Conservation (phyloP, 2,888 invertebrate genomes). For the Patella caerulea region DNA sequence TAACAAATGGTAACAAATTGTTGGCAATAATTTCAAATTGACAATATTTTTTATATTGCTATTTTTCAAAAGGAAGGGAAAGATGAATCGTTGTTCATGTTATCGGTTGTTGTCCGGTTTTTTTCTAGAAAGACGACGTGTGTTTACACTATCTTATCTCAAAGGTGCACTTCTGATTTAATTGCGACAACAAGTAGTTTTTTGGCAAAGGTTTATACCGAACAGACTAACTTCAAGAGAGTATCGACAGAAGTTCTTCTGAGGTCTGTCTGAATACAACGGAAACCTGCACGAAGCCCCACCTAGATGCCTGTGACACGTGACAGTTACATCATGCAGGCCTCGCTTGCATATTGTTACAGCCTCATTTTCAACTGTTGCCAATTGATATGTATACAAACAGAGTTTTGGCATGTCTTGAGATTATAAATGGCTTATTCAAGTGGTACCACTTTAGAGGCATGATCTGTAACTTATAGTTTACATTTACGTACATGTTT, state of each 20-base stretch:
- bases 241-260: neutral
- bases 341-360: neutral
- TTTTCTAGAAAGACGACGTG: too few species aligned
- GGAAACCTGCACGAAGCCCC: neutral
- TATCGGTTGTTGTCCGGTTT: too few species aligned
- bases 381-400: conserved; percentile 10
- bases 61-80: too few species aligned
- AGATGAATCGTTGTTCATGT: too few species aligned
- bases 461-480: neutral
- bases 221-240: conserved; percentile 5
- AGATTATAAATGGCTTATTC: conserved; percentile 2
- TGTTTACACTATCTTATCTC: neutral
- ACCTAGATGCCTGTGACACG: conserved; percentile 2
- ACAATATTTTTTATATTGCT: too few species aligned
- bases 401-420: conserved; percentile 5
- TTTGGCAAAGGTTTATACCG: conserved; percentile 4
- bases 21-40: too few species aligned
- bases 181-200: conserved; percentile 10
- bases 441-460: conserved; percentile 4
- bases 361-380: neutral
- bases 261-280: neutral
- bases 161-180: conserved; percentile 2
- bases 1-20: too few species aligned
- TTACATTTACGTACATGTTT: neutral
- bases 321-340: conserved; percentile 8